Conservation (phyloP, 2,888 invertebrate genomes). For the Clusia tigrina region DNA sequence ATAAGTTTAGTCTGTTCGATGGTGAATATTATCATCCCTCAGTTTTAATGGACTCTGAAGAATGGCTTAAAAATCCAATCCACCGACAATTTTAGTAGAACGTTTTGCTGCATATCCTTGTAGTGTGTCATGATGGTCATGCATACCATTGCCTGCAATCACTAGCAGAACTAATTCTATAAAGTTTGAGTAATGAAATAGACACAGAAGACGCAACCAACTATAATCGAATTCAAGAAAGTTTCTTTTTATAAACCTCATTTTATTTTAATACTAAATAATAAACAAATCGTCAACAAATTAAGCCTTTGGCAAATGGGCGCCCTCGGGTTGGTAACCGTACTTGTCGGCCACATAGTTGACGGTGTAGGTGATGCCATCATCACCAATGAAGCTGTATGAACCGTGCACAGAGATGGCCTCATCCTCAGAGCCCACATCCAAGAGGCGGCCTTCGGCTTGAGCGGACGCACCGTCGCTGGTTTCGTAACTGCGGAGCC, state of each 20-base stretch:
- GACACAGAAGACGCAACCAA: too few species aligned
- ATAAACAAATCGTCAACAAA: neutral
- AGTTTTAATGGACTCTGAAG: too few species aligned
- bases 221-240: too few species aligned
- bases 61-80: too few species aligned
- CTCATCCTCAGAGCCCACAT: conserved; percentile 57
- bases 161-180: too few species aligned
- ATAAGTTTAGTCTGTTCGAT: too few species aligned
- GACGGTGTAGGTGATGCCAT: conserved; percentile 68
- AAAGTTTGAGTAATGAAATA: too few species aligned
- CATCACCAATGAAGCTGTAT: conserved; percentile 65
- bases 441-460: conserved; percentile 44
- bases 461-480: conserved; percentile 42
- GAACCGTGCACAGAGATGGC: conserved; percentile 65
- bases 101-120: too few species aligned
- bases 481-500: conserved; percentile 40
- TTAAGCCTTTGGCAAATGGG: conserved; percentile 60
- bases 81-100: too few species aligned
- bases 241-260: neutral
- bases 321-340: conserved; percentile 64
- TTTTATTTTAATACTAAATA: neutral
- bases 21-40: too few species aligned
- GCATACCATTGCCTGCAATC: too few species aligned
- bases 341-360: conserved; percentile 61
- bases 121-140: too few species aligned